Conservation (phyloP, 2,888 invertebrate species). For the Agriopis aurantiaria region DNA sequence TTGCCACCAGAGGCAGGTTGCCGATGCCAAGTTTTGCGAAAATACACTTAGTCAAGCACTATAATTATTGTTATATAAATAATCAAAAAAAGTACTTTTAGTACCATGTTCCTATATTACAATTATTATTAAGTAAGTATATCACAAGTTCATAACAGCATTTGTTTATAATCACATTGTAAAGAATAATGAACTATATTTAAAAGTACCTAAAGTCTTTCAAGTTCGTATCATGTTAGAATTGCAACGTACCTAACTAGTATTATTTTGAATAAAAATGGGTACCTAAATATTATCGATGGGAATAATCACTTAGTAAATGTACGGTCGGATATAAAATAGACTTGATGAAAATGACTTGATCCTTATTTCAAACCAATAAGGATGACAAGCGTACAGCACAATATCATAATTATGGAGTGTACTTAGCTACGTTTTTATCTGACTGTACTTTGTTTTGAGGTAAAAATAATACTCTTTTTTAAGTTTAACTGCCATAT, state of each 20-base stretch:
- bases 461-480: constrained; percentile 7
- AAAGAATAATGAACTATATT: no score
- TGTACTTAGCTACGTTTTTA: constrained; percentile 6
- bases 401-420: constrained; percentile 1
- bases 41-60: background rate
- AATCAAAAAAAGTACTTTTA: background rate
- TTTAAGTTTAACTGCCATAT: constrained; percentile 32
- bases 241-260: background rate
- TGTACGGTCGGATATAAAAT: constrained; percentile 9
- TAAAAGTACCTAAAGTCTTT: background rate
- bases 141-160: background rate
- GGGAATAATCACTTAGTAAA: background rate
- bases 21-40: background rate
- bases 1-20: background rate
- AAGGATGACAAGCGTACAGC: constrained; percentile 20
- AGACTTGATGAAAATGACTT: constrained; percentile 10
- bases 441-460: constrained; percentile 9
- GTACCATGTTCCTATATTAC: constrained; percentile 2
- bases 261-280: background rate
- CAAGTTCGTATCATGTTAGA: background rate
- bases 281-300: background rate
- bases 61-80: background rate
- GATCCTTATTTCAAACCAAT: constrained; percentile 21
- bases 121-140: background rate
- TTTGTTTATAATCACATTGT: background rate